Conservation (phyloP, 2,888 invertebrate genomes). For the Callyntrura sp. region DNA sequence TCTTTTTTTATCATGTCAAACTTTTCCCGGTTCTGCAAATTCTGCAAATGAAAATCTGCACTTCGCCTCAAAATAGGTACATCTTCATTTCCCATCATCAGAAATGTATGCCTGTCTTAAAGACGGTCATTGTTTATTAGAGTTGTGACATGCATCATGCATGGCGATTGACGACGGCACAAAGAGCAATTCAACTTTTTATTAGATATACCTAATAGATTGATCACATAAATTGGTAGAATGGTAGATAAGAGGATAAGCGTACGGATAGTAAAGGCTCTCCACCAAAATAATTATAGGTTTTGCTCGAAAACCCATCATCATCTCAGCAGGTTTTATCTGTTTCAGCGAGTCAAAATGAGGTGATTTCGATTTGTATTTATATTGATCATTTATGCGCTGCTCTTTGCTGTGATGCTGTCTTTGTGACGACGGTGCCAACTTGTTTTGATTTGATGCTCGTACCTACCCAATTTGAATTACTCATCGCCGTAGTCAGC, state of each 20-base stretch:
- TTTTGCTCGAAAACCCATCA: conserved; percentile 54
- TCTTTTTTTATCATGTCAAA: not conserved
- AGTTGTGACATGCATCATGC: not conserved
- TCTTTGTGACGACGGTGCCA: not conserved
- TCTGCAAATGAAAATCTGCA: too few relatives aligned
- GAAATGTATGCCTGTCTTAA: not conserved
- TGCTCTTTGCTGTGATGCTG: not conserved
- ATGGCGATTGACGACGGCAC: not conserved
- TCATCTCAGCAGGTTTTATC: conserved; percentile 63
- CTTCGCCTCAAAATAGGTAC: conserved; percentile 20
- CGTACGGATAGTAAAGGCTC: conserved; percentile 18
- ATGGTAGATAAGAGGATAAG: conserved; percentile 26
- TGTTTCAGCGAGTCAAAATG: conserved; percentile 42
- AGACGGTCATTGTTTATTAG: too few relatives aligned
- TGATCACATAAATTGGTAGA: not conserved
- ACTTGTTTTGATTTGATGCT: too few relatives aligned
- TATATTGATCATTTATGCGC: conserved; percentile 8
- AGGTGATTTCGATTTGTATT: conserved; percentile 69
- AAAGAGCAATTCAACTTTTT: conserved; percentile 32
- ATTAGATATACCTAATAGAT: not conserved
- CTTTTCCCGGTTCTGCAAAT: not conserved
- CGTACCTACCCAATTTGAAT: too few relatives aligned
- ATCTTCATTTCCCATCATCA: not conserved
- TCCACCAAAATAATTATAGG: conserved; percentile 58
- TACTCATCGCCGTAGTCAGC: not conserved